Conservation (phyloP, 1,140 invertebrate species). For the Metaphire vulgaris region DNA sequence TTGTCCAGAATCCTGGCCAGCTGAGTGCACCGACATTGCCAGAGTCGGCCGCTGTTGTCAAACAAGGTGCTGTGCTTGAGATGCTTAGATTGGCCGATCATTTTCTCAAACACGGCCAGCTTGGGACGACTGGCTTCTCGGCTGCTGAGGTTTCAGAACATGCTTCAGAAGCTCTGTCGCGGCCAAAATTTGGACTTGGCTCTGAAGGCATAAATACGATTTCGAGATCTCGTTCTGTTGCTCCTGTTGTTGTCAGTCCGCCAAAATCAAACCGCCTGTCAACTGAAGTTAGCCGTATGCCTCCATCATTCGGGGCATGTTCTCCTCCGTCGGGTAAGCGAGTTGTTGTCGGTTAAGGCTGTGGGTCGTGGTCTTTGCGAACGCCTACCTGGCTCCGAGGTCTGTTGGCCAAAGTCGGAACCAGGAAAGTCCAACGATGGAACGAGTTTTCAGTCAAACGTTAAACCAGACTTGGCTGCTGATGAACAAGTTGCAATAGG, state of each 20-base stretch:
- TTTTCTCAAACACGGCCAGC: slow-evolving; percentile 10
- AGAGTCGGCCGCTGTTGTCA: not conserved
- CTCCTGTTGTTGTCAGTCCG: not conserved
- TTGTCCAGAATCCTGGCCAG: not conserved
- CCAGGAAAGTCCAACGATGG: not conserved
- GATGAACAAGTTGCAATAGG: not conserved
- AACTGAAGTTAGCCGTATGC: not conserved
- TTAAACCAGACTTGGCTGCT: not conserved
- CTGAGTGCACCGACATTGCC: not conserved
- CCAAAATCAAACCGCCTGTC: not conserved
- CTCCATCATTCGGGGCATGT: not conserved
- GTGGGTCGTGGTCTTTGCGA: too few relatives aligned
- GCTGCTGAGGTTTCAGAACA: not conserved
- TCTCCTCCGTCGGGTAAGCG: not conserved
- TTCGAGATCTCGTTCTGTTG: not conserved
- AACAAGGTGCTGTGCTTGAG: slow-evolving; percentile 10
- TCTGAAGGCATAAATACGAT: too few relatives aligned
- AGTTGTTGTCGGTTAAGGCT: too few relatives aligned
- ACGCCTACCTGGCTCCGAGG: not conserved
- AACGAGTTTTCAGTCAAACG: not conserved
- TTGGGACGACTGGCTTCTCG: not conserved
- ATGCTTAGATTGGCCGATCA: slow-evolving; percentile 19
- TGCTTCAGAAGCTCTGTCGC: not conserved
- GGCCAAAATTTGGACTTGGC: too few relatives aligned
- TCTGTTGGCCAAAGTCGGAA: not conserved